phyloP scores from a whole-genome alignment of 2,888 invertebrate species.

The Eutolmus rufibarbis region DNA sequence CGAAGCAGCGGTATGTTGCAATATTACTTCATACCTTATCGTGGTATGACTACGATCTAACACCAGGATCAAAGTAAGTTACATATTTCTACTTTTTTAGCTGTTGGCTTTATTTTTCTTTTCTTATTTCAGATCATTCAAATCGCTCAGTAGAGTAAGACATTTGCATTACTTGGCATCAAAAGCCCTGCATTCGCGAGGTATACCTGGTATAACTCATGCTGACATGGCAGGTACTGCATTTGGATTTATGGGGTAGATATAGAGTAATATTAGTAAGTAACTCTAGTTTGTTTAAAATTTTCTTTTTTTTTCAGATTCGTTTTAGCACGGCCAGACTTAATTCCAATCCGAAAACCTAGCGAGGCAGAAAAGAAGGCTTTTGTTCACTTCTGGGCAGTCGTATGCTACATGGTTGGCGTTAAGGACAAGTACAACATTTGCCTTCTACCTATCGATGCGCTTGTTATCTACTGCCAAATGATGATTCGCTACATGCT shows the following conservation, averaged over 20 bases:
- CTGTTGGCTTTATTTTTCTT: neutral
- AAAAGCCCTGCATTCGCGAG: conserved; percentile 61
- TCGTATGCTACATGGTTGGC: conserved; percentile 77
- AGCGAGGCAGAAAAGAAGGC: conserved; percentile 73
- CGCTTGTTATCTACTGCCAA: conserved; percentile 44
- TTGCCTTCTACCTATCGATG: conserved; percentile 45
- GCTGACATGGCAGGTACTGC: conserved; percentile 80
- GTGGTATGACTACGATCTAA: neutral
- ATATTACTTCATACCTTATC: neutral
- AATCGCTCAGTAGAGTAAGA: conserved; percentile 58
- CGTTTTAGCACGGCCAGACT: conserved; percentile 67
- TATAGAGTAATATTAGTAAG: neutral
- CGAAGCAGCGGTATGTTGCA: neutral
- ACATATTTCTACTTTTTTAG: neutral
- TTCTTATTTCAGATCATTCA: neutral
- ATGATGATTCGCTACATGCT: conserved; percentile 48
- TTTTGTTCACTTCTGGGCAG: conserved; percentile 80
- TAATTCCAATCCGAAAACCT: conserved; percentile 66
- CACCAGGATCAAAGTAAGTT: neutral
- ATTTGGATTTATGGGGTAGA: conserved; percentile 77
- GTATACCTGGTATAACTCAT: conserved; percentile 71
- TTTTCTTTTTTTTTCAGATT: conserved; percentile 55
- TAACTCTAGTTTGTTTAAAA: too few relatives aligned
- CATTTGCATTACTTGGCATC: conserved; percentile 70
- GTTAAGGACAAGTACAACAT: conserved; percentile 67